Conservation (phyloP, 2,113 vertebrate species). For the Coregonus clupeaformis region DNA sequence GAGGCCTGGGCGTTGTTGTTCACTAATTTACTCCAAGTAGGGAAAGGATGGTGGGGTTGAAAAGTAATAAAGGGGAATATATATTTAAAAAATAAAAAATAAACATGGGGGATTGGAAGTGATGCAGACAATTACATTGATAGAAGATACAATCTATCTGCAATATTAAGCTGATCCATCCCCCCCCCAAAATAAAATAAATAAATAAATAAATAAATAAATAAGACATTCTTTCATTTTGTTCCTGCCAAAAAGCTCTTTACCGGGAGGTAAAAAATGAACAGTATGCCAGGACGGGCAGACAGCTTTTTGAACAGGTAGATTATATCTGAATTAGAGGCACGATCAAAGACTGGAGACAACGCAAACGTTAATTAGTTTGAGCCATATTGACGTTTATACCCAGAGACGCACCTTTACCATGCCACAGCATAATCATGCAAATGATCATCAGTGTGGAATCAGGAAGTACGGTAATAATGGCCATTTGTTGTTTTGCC, state of each 20-base stretch:
- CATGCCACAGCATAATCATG: neutral
- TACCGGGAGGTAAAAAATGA: neutral
- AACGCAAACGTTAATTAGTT: neutral
- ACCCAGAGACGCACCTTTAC: neutral
- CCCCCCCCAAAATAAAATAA: too few species aligned
- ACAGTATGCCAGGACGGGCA: neutral
- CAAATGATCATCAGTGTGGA: neutral
- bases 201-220: too few species aligned
- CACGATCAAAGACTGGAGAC: neutral
- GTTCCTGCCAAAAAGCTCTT: neutral
- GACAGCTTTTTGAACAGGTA: neutral
- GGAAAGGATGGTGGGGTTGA: too few species aligned
- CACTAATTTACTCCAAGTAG: too few species aligned
- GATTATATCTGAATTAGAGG: slow-evolving; percentile 5
- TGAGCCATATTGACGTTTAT: slow-evolving; percentile 16
- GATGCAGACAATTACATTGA: too few species aligned
- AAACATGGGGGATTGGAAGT: too few species aligned
- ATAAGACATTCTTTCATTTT: slow-evolving; percentile 12
- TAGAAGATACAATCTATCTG: too few species aligned
- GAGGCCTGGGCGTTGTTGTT: too few species aligned
- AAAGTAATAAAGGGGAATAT: too few species aligned
- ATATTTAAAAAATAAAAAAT: too few species aligned
- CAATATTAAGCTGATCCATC: too few species aligned
- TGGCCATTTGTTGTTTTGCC: neutral
- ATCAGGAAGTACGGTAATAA: slow-evolving; percentile 2